Conservation (phyloP, 2,888 invertebrate genomes). For the Auanema freiburgensis region DNA sequence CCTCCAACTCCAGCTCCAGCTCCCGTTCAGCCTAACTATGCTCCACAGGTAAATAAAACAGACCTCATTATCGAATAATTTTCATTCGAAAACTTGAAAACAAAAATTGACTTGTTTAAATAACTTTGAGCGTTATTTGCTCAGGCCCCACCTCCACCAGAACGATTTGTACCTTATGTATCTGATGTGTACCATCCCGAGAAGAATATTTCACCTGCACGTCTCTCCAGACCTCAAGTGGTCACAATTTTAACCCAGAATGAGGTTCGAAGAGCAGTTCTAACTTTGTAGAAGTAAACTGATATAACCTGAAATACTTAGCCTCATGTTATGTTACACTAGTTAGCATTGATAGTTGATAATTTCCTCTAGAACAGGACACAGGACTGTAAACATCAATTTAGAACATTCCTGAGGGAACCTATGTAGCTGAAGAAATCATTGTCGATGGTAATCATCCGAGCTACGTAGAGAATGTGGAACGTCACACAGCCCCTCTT, state of each 20-base stretch:
- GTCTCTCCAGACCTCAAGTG: neutral
- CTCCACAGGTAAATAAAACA: no score
- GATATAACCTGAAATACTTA: neutral
- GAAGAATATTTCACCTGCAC: conserved; percentile 1
- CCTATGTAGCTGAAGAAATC: conserved; percentile 35
- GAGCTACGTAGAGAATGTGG: conserved; percentile 40
- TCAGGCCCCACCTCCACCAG: conserved; percentile 38
- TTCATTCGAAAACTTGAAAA: neutral
- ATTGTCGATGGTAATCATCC: conserved; percentile 36
- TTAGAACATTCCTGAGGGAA: conserved; percentile 22
- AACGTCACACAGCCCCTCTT: conserved; percentile 10
- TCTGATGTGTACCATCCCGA: conserved; percentile 20
- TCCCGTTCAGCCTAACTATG: no score
- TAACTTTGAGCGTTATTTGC: neutral
- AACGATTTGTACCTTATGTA: conserved; percentile 34
- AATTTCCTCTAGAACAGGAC: neutral
- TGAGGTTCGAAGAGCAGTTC: neutral
- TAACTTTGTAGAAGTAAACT: neutral
- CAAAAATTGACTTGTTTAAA: neutral
- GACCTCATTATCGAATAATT: neutral
- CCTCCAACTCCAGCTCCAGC: conserved; percentile 9
- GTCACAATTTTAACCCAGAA: conserved; percentile 1
- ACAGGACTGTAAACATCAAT: neutral
- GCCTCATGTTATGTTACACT: neutral
- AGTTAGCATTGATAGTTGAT: conserved; percentile 9